Evolutionary conservation across 2,888 invertebrate genomes (phyloP).

Genomic region (Tinea trinotella): DNA sequence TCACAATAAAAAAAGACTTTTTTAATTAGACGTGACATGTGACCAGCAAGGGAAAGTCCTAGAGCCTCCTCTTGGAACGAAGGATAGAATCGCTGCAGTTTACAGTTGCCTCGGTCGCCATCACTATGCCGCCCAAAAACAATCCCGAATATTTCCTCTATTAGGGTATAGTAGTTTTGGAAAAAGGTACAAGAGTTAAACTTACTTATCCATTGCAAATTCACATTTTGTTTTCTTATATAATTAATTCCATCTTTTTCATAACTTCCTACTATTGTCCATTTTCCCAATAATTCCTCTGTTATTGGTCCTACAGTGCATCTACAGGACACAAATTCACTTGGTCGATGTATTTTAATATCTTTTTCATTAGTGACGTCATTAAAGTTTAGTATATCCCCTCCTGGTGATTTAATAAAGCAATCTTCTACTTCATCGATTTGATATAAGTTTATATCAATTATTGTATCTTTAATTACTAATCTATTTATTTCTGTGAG

Average conservation of each 20-base stretch:
- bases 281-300: conserved; percentile 27
- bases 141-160: too few species aligned
- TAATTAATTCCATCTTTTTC: conserved; percentile 22
- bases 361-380: background rate
- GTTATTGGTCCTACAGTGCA: conserved; percentile 31
- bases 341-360: conserved; percentile 22
- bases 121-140: too few species aligned
- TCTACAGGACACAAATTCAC: conserved; percentile 30
- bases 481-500: conserved; percentile 18
- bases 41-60: too few species aligned
- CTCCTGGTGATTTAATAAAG: conserved; percentile 20
- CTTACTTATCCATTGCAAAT: conserved; percentile 30
- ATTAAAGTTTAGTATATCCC: background rate
- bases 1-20: too few species aligned
- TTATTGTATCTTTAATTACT: conserved; percentile 18
- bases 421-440: conserved; percentile 27
- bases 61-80: too few species aligned
- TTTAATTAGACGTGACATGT: too few species aligned
- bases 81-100: too few species aligned
- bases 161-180: too few species aligned
- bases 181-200: too few species aligned
- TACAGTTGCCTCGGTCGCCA: too few species aligned
- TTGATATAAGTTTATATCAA: conserved; percentile 28
- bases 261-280: conserved; percentile 29
- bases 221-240: conserved; percentile 29